These are phyloP conservation scores for Orientallactaga sibirica DNA, from an alignment of 2,797 vertebrate genomes.

Conservation along the genomic window DNA sequence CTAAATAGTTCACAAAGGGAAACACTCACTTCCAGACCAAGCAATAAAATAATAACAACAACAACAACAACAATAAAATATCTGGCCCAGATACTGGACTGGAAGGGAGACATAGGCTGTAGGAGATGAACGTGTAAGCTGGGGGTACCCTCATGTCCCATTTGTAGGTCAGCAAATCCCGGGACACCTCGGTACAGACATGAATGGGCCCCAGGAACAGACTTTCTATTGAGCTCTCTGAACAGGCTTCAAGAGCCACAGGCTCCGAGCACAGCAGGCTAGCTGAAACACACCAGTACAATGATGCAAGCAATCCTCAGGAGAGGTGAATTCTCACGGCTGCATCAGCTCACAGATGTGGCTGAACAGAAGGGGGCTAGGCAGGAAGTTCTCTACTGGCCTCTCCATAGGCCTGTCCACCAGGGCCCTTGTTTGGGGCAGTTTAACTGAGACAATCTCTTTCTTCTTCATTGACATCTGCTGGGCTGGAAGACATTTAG, in stretches of 20 bases:
- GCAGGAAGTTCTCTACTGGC: not conserved
- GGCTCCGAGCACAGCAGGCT: slow-evolving; percentile 28
- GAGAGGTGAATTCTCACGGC: slow-evolving; percentile 23
- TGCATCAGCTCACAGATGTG: not conserved
- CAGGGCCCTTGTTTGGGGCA: not conserved
- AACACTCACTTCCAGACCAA: not conserved
- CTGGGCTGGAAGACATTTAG: not conserved
- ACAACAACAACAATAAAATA: not conserved
- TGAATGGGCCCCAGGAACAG: not conserved
- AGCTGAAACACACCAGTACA: slow-evolving; percentile 37
- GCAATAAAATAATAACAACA: not conserved
- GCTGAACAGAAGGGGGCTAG: not conserved
- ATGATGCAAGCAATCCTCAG: not conserved
- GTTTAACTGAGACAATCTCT: not conserved
- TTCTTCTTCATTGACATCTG: not conserved
- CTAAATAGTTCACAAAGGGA: slow-evolving; percentile 29
- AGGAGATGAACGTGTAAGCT: not conserved
- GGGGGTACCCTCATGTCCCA: not conserved
- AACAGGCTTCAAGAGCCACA: not conserved
- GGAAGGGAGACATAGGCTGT: not conserved
- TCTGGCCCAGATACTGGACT: not conserved
- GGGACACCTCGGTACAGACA: not conserved
- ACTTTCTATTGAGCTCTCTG: slow-evolving; percentile 28
- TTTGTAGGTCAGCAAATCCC: not conserved
- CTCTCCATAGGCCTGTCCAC: not conserved